phyloP scores from a whole-genome alignment of 2,888 invertebrate genomes.

The Gortyna flavago region DNA sequence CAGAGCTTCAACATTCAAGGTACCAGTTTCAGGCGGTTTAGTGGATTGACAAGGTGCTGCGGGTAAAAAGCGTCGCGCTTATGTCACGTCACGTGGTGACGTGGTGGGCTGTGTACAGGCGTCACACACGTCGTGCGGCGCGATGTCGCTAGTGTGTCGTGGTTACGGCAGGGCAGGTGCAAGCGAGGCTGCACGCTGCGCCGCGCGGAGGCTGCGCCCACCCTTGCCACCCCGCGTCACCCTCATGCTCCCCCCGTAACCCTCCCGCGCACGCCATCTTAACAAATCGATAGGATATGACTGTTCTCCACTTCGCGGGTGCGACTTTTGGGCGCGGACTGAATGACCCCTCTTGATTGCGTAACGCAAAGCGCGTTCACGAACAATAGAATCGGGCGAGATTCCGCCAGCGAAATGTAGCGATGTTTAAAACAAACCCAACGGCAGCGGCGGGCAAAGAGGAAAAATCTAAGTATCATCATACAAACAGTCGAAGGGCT shows the following conservation, averaged over 20 bases:
- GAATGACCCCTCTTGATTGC: slow-evolving; percentile 87
- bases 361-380: slow-evolving; percentile 76
- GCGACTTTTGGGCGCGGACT: slow-evolving; percentile 89
- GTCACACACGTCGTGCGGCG: slow-evolving; percentile 66
- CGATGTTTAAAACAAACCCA: slow-evolving; percentile 47
- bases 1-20: slow-evolving; percentile 18
- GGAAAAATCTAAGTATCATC: slow-evolving; percentile 54
- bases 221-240: slow-evolving; percentile 78
- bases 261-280: slow-evolving; percentile 88
- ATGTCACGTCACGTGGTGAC: slow-evolving; percentile 47
- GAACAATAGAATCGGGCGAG: slow-evolving; percentile 73
- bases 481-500: slow-evolving; percentile 58
- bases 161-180: slow-evolving; percentile 86
- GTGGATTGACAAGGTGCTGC: slow-evolving; percentile 39
- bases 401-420: slow-evolving; percentile 53
- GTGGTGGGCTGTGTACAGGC: slow-evolving; percentile 62
- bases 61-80: slow-evolving; percentile 19
- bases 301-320: slow-evolving; percentile 89
- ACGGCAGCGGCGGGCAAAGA: slow-evolving; percentile 24
- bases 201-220: slow-evolving; percentile 85
- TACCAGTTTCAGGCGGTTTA: slow-evolving; percentile 57
- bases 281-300: slow-evolving; percentile 91
- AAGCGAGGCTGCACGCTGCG: slow-evolving; percentile 87
- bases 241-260: slow-evolving; percentile 75
- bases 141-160: slow-evolving; percentile 81